phyloP scores from a whole-genome alignment of 2,888 invertebrate species.

The Apodemia zela region DNA sequence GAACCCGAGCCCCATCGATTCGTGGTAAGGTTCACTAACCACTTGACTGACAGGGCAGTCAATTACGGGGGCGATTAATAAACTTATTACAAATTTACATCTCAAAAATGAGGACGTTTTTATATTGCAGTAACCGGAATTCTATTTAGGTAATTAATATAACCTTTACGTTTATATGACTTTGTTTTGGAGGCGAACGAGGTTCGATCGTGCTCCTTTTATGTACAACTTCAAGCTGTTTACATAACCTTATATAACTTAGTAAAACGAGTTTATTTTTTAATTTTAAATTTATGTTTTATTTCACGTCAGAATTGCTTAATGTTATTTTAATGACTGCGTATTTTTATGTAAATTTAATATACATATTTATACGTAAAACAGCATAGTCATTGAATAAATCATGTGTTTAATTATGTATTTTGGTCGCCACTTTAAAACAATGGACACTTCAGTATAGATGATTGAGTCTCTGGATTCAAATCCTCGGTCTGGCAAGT shows the following conservation, averaged over 20 bases:
- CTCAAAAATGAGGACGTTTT: not conserved
- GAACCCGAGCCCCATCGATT: too few relatives aligned
- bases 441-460: too few relatives aligned
- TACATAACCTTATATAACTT: constrained; percentile 11
- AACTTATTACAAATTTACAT: not conserved
- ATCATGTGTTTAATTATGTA: too few relatives aligned
- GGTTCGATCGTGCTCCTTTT: not conserved
- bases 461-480: too few relatives aligned
- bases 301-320: not conserved
- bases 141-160: constrained; percentile 2
- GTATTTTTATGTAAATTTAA: not conserved
- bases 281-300: constrained; percentile 1
- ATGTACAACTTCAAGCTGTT: not conserved
- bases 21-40: too few relatives aligned
- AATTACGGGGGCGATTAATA: too few relatives aligned
- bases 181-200: constrained; percentile 10
- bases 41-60: too few relatives aligned
- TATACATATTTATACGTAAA: not conserved
- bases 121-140: constrained; percentile 20
- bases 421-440: too few relatives aligned
- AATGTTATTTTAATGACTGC: not conserved
- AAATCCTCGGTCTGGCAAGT: too few relatives aligned
- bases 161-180: constrained; percentile 2
- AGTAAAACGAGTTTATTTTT: constrained; percentile 5
- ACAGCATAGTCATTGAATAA: too few relatives aligned